Evolutionary conservation across 2,888 invertebrate genomes (phyloP), one percentile per base, ranked within the genome.

Genomic region (Ypsolopha sequella): DNA sequence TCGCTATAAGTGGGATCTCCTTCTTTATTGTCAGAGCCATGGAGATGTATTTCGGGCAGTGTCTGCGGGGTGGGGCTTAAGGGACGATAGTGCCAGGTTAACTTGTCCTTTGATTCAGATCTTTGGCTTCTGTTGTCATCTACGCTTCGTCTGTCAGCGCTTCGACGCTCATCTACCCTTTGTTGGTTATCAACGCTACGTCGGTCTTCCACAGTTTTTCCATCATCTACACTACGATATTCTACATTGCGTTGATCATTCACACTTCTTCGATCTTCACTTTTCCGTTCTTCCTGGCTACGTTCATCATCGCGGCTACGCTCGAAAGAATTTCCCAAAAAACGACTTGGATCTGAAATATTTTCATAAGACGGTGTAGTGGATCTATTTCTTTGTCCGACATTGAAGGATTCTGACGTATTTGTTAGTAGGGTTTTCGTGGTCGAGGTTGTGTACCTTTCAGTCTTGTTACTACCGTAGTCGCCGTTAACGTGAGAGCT

Each of bases 11-110:
- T 55, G 35, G 61, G 53, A 36, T 66, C 69, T 62, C 68, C 76
- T 62, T 70, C 72, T 61, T 73, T 72, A 53, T 80, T 77, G 57
- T 90, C 90, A 64, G 80, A 88, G 56, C 89, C 87, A 67, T 89
- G 88, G 66, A 88, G 88, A 63, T 87, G 78, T 63, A 88, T 84
- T 63, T 84, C 82, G 49, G 85, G 81, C 55, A 75, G 63, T 58
- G 68, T 56, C 65, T 66, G 63, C 55, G 76, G 71, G 63, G 70
- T 66, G 57, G 81, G 76, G 60, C 75, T 80, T 62, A 72, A 65
- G 57, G 87, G 85, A 57, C 74, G 75, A 64, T 86, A 84, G 69
- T 78, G 78, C 86, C 85, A 87, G 56, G 75, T 76, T 55, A 85
- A 62, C 69, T 84, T 86, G 52, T 78, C 77, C 57, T 72, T 68